Evolutionary conservation across 92 coral and sea anemone genomes (phyloP), one percentile per base, ranked within the genome.

Genomic region (Pocillopora meandrina): DNA sequence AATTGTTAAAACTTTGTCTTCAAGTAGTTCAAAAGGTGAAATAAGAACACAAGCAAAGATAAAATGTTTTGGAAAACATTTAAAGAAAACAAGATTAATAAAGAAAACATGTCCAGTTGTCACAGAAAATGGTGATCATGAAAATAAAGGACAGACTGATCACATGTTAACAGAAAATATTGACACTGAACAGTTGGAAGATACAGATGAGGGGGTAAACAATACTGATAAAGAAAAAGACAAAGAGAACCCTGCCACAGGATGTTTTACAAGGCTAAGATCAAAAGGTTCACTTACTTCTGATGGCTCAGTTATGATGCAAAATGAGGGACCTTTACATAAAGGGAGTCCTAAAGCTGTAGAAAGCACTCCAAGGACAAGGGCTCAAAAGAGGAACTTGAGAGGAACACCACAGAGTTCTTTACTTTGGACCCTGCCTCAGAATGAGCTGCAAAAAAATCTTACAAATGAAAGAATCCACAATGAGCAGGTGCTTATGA

Each of bases 61-160:
- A 31, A 74, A 83, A 35, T 83, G 86, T 19, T 83, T 83, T 83
- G 86, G 86, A 58, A 72, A 49, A 61, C 52, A 74, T 26, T 17
- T 72, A 26, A 34, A 20, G 21, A 36, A 33, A 47, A 74, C 49
- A 13, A 52, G 10, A 64, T 23, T 13, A 52, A 74, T 26, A 71
- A 59, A 47, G 35, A 35, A 17, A 23, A 23, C 16, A 9, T 26
- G 33, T 12, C 23, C 36, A 10, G 4, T 26, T 61, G 64, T 55
- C 8, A 67, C 66, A 58, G 7, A 42, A 12, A 18, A 75, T 9
- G 17, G 21, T 68, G 74, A 62, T 64, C n/a, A 47, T 74, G 70
- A 71, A 35, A 59, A 59, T 17, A 21, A 2, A 71, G 77, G 13
- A 10, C 69, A 70, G 66, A 57, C 0, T 71, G 60, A 59, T 33